Evolutionary conservation across 2,888 invertebrate genomes (phyloP).

Genomic region (Lobophora halterata): DNA sequence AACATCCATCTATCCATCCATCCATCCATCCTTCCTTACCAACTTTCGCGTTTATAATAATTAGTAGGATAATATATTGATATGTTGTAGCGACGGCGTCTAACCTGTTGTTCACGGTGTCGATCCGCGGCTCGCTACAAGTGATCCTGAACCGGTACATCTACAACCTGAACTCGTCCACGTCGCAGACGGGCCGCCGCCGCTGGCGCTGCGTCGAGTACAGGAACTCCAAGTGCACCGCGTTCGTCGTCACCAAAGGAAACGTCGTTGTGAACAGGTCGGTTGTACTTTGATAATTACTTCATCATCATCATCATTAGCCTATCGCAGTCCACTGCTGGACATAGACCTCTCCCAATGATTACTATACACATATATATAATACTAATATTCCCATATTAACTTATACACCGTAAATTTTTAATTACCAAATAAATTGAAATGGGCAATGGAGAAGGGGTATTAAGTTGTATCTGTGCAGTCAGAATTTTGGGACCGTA

Average conservation of each 20-base stretch:
- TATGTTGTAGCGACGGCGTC: slow-evolving; percentile 37
- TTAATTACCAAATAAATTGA: too few species aligned
- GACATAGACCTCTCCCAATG: too few species aligned
- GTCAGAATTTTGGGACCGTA: too few species aligned
- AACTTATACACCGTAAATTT: too few species aligned
- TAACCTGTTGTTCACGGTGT: slow-evolving; percentile 68
- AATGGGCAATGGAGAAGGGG: too few species aligned
- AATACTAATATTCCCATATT: too few species aligned
- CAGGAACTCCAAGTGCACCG: slow-evolving; percentile 64
- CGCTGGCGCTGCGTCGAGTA: slow-evolving; percentile 77
- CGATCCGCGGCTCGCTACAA: slow-evolving; percentile 72
- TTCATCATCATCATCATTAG: too few species aligned
- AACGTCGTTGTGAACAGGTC: slow-evolving; percentile 72
- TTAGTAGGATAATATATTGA: background rate
- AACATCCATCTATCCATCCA: too few species aligned
- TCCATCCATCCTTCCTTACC: background rate
- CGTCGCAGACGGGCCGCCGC: slow-evolving; percentile 43
- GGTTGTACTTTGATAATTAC: too few species aligned
- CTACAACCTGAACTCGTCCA: slow-evolving; percentile 64
- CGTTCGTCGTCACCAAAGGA: slow-evolving; percentile 65
- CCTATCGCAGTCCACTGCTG: too few species aligned
- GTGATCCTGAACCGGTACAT: slow-evolving; percentile 72
- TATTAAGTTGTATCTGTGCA: too few species aligned
- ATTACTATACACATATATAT: too few species aligned
- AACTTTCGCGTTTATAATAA: background rate